Base-by-base conservation (phyloP, 2,888 invertebrate species). In the Drosophila ochracea region DNA sequence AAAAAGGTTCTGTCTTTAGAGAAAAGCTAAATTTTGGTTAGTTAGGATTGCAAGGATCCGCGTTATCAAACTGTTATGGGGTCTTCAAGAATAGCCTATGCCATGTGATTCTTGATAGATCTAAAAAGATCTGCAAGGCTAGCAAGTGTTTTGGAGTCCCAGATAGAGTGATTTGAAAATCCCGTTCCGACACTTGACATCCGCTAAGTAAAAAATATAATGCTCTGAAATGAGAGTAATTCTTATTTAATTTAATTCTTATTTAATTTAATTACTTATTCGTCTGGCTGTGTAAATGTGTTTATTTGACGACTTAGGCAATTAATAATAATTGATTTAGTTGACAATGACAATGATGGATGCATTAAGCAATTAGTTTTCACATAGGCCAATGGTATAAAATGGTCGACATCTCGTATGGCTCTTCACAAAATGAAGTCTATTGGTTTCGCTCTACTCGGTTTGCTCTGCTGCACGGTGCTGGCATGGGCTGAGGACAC, bases 301-400 rank as follows among this genome's bases (percentile, higher is more conserved):
- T 13, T 21, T 21, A 13, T 13, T 47, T 7, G 4, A 47, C 3
- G 7, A 3, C 47, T 7, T 13, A 25, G 13, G 47, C 13, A 21
- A 47, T 47, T 13, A 25, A 25, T 25, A 25, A 2, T 47, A 25
- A 16, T 7, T 25, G 2, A 2, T 47, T 25, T 4, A 0, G 13
- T 16, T 33, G 2, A 2, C 16, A 55, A 11, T 72, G 72, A 73
- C 68, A 73, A 49, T 79, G 78, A 79, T 80, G 54, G 25, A 79
- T 79, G 64, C 9, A 28, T 13, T 49, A 0, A 4, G 50, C 43
- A 64, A 61, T 50, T 47, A 53, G 25, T 25, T 41, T 10, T 1
- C 0, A 30, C 21, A 21, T 4, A 3, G 30, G n/a, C 0, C 43
- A 28, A 16, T 13, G 1, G 28, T 69, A 69, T 69, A 69, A 59